Base-by-base conservation (phyloP, 1,140 invertebrate genomes). In the Cyphomyrmex costatus region DNA sequence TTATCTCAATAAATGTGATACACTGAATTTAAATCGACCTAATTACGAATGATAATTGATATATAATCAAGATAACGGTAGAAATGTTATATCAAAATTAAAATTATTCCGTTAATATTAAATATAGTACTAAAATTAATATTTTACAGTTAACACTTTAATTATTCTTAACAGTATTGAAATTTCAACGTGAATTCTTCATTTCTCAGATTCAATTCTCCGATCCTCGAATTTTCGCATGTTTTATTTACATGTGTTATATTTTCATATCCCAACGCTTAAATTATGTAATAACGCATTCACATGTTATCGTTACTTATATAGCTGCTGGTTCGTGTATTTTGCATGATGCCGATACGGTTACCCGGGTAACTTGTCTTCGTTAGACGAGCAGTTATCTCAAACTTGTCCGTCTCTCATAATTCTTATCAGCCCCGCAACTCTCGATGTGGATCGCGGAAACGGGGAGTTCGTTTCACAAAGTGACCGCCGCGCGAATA, bases 381-480 rank as follows among this genome's bases (percentile, higher is more conserved):
- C 53, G 24, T 73, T 16, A 56, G 68, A 49, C 68, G 27, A 46
- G n/a, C 21, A 21, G 63, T 68, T 68, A 68, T 74, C 66, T 33
- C 66, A 46, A 56, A 83, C 68, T 83, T 49, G 53, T 51, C 60
- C 53, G 79, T 58, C 36, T 73, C 66, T 46, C 68, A 33, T 73
- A 73, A 83, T 83, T 83, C 79, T 83, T 83, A 83, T 83, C 79
- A 83, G 68, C 36, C 51, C 3, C 24, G 24, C 68, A 61, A 83
- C 68, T 83, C 53, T 74, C 79, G 14, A 83, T 83, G 53, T 74
- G 68, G 30, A 85, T 87, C 46, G 14, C 79, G 36, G n/a, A 88
- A 68, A 63, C 58, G 74, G 82, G 24, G 68, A 89, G 53, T 77
- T 71, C 65, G 21, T 86, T 89, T 60, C 88, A 80, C 56, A 83